Percentiles rank a stretch among this genome's conserved stretches.
Conservation (phyloP, 2,888 invertebrate genomes). For the Crepidodera aurea region DNA sequence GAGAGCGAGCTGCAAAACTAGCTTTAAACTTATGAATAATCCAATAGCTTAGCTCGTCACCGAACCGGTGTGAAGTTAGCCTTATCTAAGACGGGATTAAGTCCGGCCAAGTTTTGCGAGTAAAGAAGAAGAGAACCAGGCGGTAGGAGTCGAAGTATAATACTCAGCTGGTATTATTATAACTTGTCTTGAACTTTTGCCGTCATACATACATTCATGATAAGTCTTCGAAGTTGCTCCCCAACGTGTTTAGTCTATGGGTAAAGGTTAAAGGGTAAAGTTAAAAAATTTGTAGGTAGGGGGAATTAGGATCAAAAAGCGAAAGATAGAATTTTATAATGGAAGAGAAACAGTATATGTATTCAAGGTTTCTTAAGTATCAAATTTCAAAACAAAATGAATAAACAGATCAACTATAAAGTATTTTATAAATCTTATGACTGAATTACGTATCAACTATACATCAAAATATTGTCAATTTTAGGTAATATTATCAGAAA, state of each 20-base stretch:
- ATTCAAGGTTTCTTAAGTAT: no score
- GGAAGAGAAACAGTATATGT: no score
- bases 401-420: no score
- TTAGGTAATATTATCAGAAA: no score
- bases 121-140: conserved; percentile 34
- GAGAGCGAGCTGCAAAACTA: conserved; percentile 59
- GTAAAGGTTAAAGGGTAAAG: no score
- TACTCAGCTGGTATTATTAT: conserved; percentile 55
- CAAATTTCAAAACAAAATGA: no score
- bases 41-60: conserved; percentile 59
- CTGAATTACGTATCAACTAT: no score
- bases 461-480: no score
- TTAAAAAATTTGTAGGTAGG: no score
- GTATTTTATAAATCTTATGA: no score
- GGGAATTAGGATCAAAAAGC: no score
- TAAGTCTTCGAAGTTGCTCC: conserved; percentile 45
- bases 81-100: conserved; percentile 60
- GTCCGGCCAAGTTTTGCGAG: conserved; percentile 53
- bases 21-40: conserved; percentile 61
- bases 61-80: conserved; percentile 58
- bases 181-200: conserved; percentile 54
- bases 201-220: conserved; percentile 60
- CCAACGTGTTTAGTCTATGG: not conserved
- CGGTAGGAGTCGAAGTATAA: conserved; percentile 36
- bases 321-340: no score